A percentile compares a stretch with the other conserved stretches of the same genome.
These are phyloP conservation scores for Chiridota heheva DNA, from an alignment of 35 echinoderm and acorn worm genomes.

Conservation along the genomic window DNA sequence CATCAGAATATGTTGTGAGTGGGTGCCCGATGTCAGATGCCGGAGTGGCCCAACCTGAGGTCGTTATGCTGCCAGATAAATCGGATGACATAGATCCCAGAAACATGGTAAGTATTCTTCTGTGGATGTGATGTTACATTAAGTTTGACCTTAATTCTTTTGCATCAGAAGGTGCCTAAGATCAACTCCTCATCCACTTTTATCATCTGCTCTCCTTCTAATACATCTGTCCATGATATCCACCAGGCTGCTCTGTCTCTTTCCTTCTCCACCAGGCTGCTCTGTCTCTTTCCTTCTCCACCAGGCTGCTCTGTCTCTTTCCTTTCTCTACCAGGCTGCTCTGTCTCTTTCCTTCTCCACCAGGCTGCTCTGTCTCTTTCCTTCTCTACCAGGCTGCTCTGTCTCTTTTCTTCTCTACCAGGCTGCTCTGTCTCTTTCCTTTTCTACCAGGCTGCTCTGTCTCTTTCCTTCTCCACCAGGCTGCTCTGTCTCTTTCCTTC, in stretches of 20 bases:
- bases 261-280: not conserved
- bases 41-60: slow-evolving; percentile 18
- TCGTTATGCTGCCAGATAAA: no score
- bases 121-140: not conserved
- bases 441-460: no score
- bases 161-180: not conserved
- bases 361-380: no score
- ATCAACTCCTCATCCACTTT: not conserved
- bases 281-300: not conserved
- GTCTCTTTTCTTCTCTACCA: no score
- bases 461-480: no score
- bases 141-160: not conserved
- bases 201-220: not conserved
- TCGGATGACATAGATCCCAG: slow-evolving; percentile 75
- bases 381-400: no score
- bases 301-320: no score
- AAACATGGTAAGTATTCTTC: slow-evolving; percentile 62
- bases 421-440: no score
- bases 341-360: no score
- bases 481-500: no score
- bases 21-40: slow-evolving; percentile 80
- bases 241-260: not conserved
- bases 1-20: slow-evolving; percentile 30
- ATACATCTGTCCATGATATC: not conserved
- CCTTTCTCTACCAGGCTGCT: no score